Base-by-base conservation (phyloP, 2,113 vertebrate genomes). In the Corythornis vintsioides region DNA sequence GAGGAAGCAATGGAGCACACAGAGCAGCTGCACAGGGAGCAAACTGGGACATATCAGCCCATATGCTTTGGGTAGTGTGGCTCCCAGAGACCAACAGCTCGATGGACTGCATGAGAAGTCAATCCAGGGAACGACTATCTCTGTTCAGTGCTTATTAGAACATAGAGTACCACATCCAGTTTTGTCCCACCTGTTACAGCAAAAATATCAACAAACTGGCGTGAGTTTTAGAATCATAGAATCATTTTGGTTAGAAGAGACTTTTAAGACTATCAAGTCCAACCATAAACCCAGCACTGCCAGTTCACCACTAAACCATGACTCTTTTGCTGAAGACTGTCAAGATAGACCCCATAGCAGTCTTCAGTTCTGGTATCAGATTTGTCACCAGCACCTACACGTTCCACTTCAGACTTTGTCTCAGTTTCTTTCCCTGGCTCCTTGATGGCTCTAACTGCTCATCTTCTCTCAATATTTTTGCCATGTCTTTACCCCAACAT, bases 141-240 rank as follows among this genome's bases (percentile, higher is more conserved):
- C 31, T 38, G 3, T 40, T 78, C 22, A 50, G 5, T 10, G 10
- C 33, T 75, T 4, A 2, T 76, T 73, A 48, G 22, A 52, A 5
- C 4, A 1, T 33, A 29, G 20, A 28, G 20, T 25, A n/a, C 11
- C 0, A 1, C 11, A 35, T 42, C 15, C 24, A 35, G 22, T 78
- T 91, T 91, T 82, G n/a, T 2, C 35, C 5, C 12, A 33, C 9
- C 3, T 61, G 5, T 64, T 66, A 6, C 20, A 53, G 18, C 22
- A 59, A 35, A 88, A 33, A 13, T 28, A 7, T 13, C 81, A 60
- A 35, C 26, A 84, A 60, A 55, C 13, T 28, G 29, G 8, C 55
- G 8, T 25, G 29, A 79, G 28, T 79, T 92, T 75, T 71, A 55
- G 53, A 31, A 31, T 55, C 28, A 31, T 29, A 55, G 53, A 55